Evolutionary conservation across 2,797 vertebrate genomes (phyloP).

Genomic region (Etheostoma nigrum): DNA sequence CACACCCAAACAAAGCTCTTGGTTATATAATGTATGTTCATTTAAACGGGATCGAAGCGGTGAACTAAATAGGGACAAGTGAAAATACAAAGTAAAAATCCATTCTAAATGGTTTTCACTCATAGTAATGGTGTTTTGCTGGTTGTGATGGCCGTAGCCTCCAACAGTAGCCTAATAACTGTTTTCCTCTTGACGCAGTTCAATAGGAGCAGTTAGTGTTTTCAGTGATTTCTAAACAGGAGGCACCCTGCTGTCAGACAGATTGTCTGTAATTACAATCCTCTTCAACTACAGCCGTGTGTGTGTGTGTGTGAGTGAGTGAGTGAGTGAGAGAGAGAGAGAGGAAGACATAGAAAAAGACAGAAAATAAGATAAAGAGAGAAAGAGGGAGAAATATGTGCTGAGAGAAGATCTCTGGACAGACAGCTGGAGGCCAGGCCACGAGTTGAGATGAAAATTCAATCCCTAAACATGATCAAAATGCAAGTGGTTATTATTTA

Average conservation of each 20-base stretch:
- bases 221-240: constrained; percentile 38
- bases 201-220: constrained; percentile 37
- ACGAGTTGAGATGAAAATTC: background rate
- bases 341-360: background rate
- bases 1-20: background rate
- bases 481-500: background rate
- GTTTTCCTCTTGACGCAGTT: background rate
- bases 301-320: constrained; percentile 6
- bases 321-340: background rate
- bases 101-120: background rate
- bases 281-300: background rate
- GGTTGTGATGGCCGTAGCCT: background rate
- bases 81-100: background rate
- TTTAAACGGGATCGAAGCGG: too few species aligned
- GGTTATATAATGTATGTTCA: background rate
- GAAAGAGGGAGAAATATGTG: background rate
- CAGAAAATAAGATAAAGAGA: too few species aligned
- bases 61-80: background rate
- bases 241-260: constrained; percentile 45
- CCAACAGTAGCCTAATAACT: background rate
- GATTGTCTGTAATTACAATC: constrained; percentile 56
- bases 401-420: background rate
- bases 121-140: background rate
- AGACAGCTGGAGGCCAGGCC: background rate
- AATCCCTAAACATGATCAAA: background rate